phyloP scores from a whole-genome alignment of 2,797 vertebrate genomes.

The Syngnathus acus region DNA sequence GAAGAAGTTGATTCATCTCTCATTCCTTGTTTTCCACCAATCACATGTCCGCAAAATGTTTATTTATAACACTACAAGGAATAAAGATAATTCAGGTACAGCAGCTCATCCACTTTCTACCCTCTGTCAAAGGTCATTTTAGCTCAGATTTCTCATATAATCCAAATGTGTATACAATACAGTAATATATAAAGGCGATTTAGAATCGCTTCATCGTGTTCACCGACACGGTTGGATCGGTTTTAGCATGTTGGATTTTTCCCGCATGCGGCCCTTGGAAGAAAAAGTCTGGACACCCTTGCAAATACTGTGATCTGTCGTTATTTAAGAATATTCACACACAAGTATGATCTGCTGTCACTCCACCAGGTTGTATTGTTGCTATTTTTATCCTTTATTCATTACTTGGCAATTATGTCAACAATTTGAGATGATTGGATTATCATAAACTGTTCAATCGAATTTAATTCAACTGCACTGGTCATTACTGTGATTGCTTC shows the following conservation, averaged over 20 bases:
- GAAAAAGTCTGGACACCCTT: conserved; percentile 9
- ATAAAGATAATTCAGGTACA: background rate
- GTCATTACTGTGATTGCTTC: conserved; percentile 60
- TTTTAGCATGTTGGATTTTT: background rate
- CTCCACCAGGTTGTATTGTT: conserved; percentile 31
- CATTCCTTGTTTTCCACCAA: background rate
- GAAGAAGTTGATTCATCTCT: background rate
- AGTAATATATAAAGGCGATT: background rate
- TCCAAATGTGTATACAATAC: background rate
- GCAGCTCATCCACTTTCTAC: background rate
- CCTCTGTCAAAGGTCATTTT: background rate
- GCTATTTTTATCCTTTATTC: conserved; percentile 34
- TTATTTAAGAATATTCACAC: conserved; percentile 33
- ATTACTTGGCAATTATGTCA: conserved; percentile 34
- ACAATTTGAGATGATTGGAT: conserved; percentile 33
- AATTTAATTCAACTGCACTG: conserved; percentile 47
- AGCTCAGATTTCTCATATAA: background rate
- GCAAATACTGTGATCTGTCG: conserved; percentile 55
- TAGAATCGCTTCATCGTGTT: background rate
- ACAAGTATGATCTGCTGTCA: conserved; percentile 23
- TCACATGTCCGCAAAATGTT: background rate
- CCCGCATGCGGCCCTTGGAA: background rate
- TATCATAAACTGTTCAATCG: conserved; percentile 30
- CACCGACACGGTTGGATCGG: background rate
- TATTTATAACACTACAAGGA: background rate